A percentile compares a stretch with the other conserved stretches of the same genome.
phyloP scores from a whole-genome alignment of 2,113 vertebrate genomes.

The Megaceryle maxima region DNA sequence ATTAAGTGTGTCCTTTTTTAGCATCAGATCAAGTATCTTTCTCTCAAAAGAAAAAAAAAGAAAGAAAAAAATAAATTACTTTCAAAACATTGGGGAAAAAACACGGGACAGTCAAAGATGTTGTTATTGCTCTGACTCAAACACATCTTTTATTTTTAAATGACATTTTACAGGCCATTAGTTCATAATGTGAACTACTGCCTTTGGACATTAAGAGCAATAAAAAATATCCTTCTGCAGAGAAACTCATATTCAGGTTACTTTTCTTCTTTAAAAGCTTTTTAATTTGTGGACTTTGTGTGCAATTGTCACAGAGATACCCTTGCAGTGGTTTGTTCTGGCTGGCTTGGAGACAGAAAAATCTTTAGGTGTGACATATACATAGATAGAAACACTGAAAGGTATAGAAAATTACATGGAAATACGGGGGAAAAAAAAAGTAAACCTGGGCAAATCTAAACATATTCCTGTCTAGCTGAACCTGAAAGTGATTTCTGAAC shows the following conservation, averaged over 20 bases:
- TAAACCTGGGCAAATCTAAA: neutral
- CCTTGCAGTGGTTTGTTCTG: neutral
- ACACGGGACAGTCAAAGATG: conserved; percentile 1
- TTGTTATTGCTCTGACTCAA: conserved; percentile 44
- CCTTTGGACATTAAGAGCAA: conserved; percentile 34
- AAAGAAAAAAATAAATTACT: neutral
- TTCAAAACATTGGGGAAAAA: conserved; percentile 38
- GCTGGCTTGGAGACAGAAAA: neutral
- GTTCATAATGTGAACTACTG: conserved; percentile 47
- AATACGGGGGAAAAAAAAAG: neutral
- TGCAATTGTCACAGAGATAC: neutral
- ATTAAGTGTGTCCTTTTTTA: conserved; percentile 49
- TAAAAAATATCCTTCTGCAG: conserved; percentile 31
- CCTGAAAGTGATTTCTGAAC: neutral
- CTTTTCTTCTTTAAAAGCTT: conserved; percentile 27
- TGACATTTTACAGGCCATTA: conserved; percentile 54
- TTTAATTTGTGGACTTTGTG: conserved; percentile 9
- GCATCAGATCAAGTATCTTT: conserved; percentile 4
- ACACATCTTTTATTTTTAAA: conserved; percentile 66
- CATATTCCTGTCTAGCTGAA: neutral
- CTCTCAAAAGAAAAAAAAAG: neutral
- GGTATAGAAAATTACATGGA: neutral
- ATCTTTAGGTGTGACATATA: neutral
- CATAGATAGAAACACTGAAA: neutral
- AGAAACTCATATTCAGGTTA: conserved; percentile 15